Conservation (phyloP, 2,888 invertebrate genomes). For the Helobdella robusta region DNA sequence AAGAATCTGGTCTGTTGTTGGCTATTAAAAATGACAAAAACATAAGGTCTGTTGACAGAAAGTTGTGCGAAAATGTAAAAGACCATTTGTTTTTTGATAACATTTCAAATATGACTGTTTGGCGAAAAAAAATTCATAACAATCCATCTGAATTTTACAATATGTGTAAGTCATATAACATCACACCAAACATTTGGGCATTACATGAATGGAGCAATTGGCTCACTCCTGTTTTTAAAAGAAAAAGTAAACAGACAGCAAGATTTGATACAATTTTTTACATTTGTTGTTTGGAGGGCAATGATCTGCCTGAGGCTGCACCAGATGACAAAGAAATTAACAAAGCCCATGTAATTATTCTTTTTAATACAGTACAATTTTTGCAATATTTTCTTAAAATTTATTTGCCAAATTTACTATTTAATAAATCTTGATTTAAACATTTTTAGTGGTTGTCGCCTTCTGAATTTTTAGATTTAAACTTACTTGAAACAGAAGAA, state of each 20-base stretch:
- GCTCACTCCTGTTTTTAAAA: conserved; percentile 58
- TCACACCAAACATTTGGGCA: conserved; percentile 70
- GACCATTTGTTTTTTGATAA: not conserved
- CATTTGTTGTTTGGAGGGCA: conserved; percentile 32
- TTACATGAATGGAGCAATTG: conserved; percentile 74
- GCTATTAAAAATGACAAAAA: not conserved
- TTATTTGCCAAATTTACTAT: not conserved
- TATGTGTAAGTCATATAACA: conserved; percentile 61
- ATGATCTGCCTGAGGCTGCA: conserved; percentile 1
- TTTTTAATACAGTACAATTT: not conserved
- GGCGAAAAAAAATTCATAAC: conserved; percentile 50
- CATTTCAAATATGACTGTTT: not conserved
- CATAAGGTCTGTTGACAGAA: not conserved
- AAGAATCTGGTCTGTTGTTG: conserved; percentile 66
- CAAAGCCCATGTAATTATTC: conserved; percentile 4
- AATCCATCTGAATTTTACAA: conserved; percentile 60
- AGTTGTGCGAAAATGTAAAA: not conserved
- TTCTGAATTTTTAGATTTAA: conserved; percentile 11
- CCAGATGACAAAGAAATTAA: conserved; percentile 23
- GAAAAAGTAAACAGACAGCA: not conserved
- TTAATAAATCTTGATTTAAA: not conserved
- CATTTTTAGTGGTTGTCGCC: conserved; percentile 30
- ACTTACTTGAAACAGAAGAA: not conserved
- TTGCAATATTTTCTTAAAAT: not conserved
- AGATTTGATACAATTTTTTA: conserved; percentile 36